phyloP scores from a whole-genome alignment of 2,797 vertebrate species.

The Acrossocheilus wenchowensis region DNA sequence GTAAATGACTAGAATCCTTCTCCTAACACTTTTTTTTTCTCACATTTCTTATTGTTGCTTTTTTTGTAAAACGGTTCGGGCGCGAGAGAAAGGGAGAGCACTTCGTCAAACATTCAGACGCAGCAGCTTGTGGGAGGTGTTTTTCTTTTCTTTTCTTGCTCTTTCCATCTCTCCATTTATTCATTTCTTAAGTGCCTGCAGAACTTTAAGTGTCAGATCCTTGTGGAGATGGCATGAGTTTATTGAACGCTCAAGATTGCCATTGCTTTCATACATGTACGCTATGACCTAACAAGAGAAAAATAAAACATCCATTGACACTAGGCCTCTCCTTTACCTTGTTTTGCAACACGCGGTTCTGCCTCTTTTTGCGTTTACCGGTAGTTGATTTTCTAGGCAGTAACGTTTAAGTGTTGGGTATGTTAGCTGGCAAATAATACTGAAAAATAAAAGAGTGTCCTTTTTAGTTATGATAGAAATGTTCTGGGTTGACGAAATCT shows the following conservation, averaged over 20 bases:
- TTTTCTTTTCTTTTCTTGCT: constrained; percentile 55
- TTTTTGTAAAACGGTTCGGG: constrained; percentile 59
- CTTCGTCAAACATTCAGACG: constrained; percentile 56
- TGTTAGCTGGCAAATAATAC: neutral
- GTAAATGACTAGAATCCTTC: constrained; percentile 74
- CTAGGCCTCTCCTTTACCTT: constrained; percentile 49
- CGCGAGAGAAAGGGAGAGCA: constrained; percentile 49
- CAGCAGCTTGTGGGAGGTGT: constrained; percentile 62
- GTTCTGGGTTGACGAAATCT: neutral
- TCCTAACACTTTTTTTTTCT: constrained; percentile 55
- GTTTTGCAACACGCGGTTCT: constrained; percentile 43
- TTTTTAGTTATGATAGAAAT: constrained; percentile 31
- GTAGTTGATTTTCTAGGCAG: neutral
- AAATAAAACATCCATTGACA: constrained; percentile 56
- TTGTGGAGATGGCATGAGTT: constrained; percentile 56
- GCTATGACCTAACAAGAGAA: constrained; percentile 54
- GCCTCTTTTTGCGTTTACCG: constrained; percentile 18
- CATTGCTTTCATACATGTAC: constrained; percentile 51
- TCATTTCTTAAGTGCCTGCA: constrained; percentile 61
- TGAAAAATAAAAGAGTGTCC: neutral
- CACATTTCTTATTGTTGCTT: constrained; percentile 64
- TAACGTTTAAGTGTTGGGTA: neutral
- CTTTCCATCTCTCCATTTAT: constrained; percentile 57
- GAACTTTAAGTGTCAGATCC: constrained; percentile 62
- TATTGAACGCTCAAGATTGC: constrained; percentile 54